These are phyloP conservation scores for Yponomeuta sedellus DNA, from an alignment of 2,888 invertebrate genomes.

Conservation along the genomic window DNA sequence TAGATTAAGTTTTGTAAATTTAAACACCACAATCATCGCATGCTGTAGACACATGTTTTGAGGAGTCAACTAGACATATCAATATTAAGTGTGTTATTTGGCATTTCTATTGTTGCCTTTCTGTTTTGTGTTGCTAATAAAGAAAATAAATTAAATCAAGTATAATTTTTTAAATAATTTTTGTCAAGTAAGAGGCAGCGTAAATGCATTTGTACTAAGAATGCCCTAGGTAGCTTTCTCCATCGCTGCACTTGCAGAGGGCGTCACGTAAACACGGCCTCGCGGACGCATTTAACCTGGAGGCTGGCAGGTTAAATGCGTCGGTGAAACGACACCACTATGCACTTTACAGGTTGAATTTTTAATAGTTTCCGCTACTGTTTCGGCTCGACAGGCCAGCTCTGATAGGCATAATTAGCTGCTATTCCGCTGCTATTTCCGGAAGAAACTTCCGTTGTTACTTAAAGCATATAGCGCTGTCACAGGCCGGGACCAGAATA, in stretches of 20 bases:
- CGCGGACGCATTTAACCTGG: constrained; percentile 23
- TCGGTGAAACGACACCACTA: constrained; percentile 61
- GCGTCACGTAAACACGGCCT: background rate
- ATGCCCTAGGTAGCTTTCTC: background rate
- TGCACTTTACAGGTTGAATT: constrained; percentile 67
- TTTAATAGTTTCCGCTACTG: constrained; percentile 56
- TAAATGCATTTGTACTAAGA: too few relatives aligned
- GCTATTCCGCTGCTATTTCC: constrained; percentile 2
- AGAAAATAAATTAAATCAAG: too few relatives aligned
- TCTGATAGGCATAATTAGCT: constrained; percentile 8
- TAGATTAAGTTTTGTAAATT: too few relatives aligned
- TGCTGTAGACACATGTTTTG: too few relatives aligned
- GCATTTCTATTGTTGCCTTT: too few relatives aligned
- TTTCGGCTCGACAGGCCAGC: constrained; percentile 26
- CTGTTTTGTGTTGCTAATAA: too few relatives aligned
- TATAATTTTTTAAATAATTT: too few relatives aligned
- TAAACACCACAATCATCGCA: too few relatives aligned
- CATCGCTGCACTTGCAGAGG: background rate
- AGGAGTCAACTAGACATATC: too few relatives aligned
- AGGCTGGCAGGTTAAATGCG: constrained; percentile 57
- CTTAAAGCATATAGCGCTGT: background rate
- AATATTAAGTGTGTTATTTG: too few relatives aligned
- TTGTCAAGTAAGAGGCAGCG: too few relatives aligned
- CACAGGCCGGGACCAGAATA: background rate
- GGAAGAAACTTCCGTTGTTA: background rate